Conservation (phyloP, 2,888 invertebrate genomes). For the Tinea trinotella region DNA sequence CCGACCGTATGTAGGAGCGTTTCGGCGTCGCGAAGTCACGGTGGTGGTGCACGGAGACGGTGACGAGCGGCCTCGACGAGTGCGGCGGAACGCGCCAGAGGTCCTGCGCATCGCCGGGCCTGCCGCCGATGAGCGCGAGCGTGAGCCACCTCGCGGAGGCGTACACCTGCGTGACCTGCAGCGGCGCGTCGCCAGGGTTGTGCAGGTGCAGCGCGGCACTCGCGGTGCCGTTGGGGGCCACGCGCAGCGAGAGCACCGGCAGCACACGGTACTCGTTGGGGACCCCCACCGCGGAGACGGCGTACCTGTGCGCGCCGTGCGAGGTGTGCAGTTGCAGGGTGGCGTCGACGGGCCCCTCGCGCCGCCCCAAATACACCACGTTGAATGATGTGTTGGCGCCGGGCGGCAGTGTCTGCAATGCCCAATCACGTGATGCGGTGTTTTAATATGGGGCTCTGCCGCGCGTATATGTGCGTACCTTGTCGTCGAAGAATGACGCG, state of each 20-base stretch:
- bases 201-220: slow-evolving; percentile 92
- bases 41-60: no score
- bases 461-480: no score
- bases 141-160: slow-evolving; percentile 94
- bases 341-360: slow-evolving; percentile 89
- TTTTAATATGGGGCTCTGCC: no score
- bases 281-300: slow-evolving; percentile 88
- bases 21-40: slow-evolving; percentile 53
- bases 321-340: slow-evolving; percentile 95
- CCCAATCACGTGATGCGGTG: no score
- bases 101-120: slow-evolving; percentile 88
- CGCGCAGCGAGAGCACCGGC: slow-evolving; percentile 90
- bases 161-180: slow-evolving; percentile 86
- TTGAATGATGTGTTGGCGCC: slow-evolving; percentile 95
- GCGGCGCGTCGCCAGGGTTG: slow-evolving; percentile 90
- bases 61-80: no score
- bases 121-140: slow-evolving; percentile 85
- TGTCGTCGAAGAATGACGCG: slow-evolving; percentile 96
- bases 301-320: slow-evolving; percentile 90
- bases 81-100: slow-evolving; percentile 94
- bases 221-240: slow-evolving; percentile 93
- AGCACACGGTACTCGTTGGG: slow-evolving; percentile 93
- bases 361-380: slow-evolving; percentile 95
- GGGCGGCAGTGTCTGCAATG: slow-evolving; percentile 84
- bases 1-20: background rate